Evolutionary conservation across 2,888 invertebrate species (phyloP).

Genomic region (Operophtera brumata): DNA sequence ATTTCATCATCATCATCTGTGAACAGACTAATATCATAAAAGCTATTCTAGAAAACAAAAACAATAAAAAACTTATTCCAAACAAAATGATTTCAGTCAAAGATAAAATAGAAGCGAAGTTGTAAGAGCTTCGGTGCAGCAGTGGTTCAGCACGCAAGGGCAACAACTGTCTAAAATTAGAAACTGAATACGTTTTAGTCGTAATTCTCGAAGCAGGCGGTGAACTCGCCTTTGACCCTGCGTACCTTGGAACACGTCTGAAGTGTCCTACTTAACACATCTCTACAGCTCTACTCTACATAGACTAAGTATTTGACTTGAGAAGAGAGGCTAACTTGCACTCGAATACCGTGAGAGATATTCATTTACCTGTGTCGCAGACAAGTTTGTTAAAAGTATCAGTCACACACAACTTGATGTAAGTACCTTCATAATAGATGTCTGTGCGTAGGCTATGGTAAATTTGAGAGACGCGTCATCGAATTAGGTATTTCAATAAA

Average conservation of each 20-base stretch:
- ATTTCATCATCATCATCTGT: too few species aligned
- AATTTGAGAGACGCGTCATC: background rate
- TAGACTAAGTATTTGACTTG: conserved; percentile 7
- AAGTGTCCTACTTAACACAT: conserved; percentile 33
- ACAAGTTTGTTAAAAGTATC: background rate
- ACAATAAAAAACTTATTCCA: too few species aligned
- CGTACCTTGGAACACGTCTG: conserved; percentile 20
- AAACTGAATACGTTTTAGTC: conserved; percentile 47
- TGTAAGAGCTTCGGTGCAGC: conserved; percentile 23
- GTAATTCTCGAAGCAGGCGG: conserved; percentile 47
- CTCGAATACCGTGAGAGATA: background rate
- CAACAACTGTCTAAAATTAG: conserved; percentile 58
- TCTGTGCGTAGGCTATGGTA: background rate
- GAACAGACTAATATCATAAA: too few species aligned
- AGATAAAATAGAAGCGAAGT: conserved; percentile 1
- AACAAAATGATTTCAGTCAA: background rate
- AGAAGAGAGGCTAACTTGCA: conserved; percentile 1
- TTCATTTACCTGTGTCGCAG: background rate
- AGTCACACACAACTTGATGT: background rate
- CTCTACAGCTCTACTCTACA: conserved; percentile 13
- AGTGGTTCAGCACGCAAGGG: conserved; percentile 40
- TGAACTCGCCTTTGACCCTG: conserved; percentile 50
- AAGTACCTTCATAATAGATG: background rate
- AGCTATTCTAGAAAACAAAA: too few species aligned
- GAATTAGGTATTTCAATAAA: background rate